Base-by-base conservation (phyloP, 1,140 invertebrate species). In the Drosophila parvula region DNA sequence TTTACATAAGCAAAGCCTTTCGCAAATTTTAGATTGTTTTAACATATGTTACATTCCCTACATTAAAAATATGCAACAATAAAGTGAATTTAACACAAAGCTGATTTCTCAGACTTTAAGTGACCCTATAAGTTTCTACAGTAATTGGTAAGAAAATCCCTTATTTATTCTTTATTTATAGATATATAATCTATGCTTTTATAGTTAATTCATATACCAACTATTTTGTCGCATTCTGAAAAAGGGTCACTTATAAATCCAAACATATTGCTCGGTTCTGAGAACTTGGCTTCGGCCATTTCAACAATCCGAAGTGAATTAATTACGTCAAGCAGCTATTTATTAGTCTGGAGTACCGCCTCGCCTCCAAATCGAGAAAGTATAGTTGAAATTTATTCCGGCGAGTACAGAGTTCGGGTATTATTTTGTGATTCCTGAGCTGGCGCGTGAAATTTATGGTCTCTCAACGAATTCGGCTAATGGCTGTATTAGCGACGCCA, bases 401-500 rank as follows among this genome's bases (percentile, higher is more conserved):
- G 50, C 41, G 48, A 41, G 36, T 41, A 47, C 34, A 32, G 34
- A 18, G 48, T 18, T 45, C 48, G 67, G 63, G 43, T 58, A 71
- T 58, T 70, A 58, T 71, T 71, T 50, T 56, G 43, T 30, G 68
- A 71, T 71, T 71, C 36, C 36, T 71, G 44, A 50, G 45, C n/a
- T 56, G 44, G 22, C 40, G 18, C 40, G 40, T 16, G 47, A 75
- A 86, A 85, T 85, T 86, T 79, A 86, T 78, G 80, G 69, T 63
- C 82, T 79, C 63, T 82, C 70, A 64, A 71, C 75, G 82, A 79
- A 81, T 81, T 63, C 56, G 47, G 83, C 83, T 88, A 86, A 86
- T 86, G 83, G 62, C 79, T 88, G 83, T 88, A 86, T 86, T 86
- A 88, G 84, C 63, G 53, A 56, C 63, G 71, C 75, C 79, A 88